A percentile compares a stretch with the other conserved stretches of the same genome.
These are phyloP conservation scores for Tetropium fuscum DNA, from an alignment of 2,888 invertebrate species.

Conservation along the genomic window DNA sequence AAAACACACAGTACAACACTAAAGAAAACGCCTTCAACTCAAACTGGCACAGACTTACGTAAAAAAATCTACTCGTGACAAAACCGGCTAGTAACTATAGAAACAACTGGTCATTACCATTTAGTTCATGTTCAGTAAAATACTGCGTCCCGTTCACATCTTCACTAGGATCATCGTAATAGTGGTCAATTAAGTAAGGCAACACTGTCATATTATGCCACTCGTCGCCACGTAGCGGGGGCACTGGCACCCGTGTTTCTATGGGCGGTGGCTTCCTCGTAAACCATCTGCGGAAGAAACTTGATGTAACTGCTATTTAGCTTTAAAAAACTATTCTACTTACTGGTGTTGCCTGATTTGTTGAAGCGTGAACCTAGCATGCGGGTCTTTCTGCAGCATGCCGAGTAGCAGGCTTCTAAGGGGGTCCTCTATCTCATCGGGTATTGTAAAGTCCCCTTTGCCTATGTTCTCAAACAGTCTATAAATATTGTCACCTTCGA, in stretches of 20 bases:
- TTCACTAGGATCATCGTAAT: slow-evolving; percentile 75
- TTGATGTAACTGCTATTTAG: too few species aligned
- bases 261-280: slow-evolving; percentile 74
- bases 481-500: slow-evolving; percentile 97
- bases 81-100: slow-evolving; percentile 24
- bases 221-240: slow-evolving; percentile 82
- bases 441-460: slow-evolving; percentile 88
- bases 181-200: slow-evolving; percentile 90
- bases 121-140: slow-evolving; percentile 83
- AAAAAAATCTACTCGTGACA: slow-evolving; percentile 38
- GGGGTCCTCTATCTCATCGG: slow-evolving; percentile 80
- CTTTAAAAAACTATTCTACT: too few species aligned
- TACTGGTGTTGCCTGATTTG: slow-evolving; percentile 85
- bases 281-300: slow-evolving; percentile 77
- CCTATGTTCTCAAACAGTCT: slow-evolving; percentile 96
- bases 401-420: slow-evolving; percentile 81
- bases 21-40: slow-evolving; percentile 1
- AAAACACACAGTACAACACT: too few species aligned
- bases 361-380: slow-evolving; percentile 80
- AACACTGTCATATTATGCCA: slow-evolving; percentile 90
- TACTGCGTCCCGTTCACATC: slow-evolving; percentile 74
- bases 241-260: slow-evolving; percentile 79
- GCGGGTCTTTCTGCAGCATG: slow-evolving; percentile 89
- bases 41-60: slow-evolving; percentile 35
- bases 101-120: slow-evolving; percentile 66